Base-by-base conservation (phyloP, 2,113 vertebrate species). In the Holacanthus passer region DNA sequence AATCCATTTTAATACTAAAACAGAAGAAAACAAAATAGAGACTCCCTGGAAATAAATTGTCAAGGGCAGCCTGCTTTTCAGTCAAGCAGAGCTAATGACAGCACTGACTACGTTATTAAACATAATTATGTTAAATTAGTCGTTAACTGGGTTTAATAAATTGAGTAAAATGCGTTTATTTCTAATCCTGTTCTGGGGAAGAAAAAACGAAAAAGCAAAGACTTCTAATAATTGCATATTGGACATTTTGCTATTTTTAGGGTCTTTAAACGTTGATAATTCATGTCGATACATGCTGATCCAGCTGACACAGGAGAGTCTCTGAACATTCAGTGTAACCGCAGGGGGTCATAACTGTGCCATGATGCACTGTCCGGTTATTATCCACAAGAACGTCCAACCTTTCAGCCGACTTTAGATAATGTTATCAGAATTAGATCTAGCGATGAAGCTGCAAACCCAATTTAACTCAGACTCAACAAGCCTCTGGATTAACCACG, bases 401-500 rank as follows among this genome's bases (percentile, higher is more conserved):
- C 60, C 84, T 22, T 56, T 63, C 37, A 31, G 79, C 59, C 56
- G 83, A 41, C 85, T 63, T 64, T 19, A 73, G 29, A 86, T 86
- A 47, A 45, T 74, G 60, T 41, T 76, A 73, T 87, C 89, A 86
- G 45, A 81, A 73, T 81, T 77, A 79, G 71, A 87, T 81, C 41
- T 2, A 29, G 65, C 9, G 29, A 84, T 82, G 55, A 88, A 75
- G 55, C 55, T 62, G 41, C 66, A 89, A 89, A 77, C 73, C 72
- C 32, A 50, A 41, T 88, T 92, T 83, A 93, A 91, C 90, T 81
- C 58, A n/a, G 82, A 87, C 77, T 74, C 55, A 79, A 85, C 74
- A 56, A 67, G 80, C 56, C 0, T 50, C 69, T 32, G 48, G 79
- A 88, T 85, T 73, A 83, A 52, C 37, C 35, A 31, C 11, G 20